Evolutionary conservation across 92 coral and sea anemone species (phyloP), one percentile per base, ranked within the genome.

Genomic region (Epizoanthus stellaris): DNA sequence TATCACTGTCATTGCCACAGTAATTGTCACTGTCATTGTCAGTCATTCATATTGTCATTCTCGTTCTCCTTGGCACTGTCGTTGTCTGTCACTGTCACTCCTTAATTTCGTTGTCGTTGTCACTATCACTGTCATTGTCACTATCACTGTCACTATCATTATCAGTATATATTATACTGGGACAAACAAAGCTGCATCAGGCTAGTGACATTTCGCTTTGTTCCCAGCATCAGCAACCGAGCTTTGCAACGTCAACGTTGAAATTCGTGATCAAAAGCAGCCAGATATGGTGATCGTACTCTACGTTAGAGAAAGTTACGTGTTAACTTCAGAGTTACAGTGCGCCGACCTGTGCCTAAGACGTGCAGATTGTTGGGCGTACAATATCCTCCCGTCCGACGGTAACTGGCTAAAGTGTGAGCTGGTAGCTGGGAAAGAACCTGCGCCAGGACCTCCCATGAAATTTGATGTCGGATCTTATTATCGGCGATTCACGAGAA

Each of bases 271-370:
- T 63, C 59, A 12, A 20, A 63, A 39, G 58, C 72, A 79, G 10
- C 64, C 14, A 6, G 83, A 45, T 2, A n/a, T 79, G 67, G 39
- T 42, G 23, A 57, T 79, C 15, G 83, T 40, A 5, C 83, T 12
- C 15, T 42, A 42, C 54, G 49, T 70, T 2, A 19, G 23, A 20
- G 83, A 79, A 63, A 42, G 7, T 42, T 70, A 79, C 45, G 38
- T 40, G 73, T 21, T 79, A 19, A 62, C 54, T n/a, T 79, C 83
- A 21, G 83, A 79, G 57, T 3, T 79, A 21, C 83, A 79, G 71
- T 79, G 83, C 58, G 83, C 62, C 13, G 83, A 79, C 71, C 1
- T 79, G 12, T 79, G 83, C 14, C 65, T 79, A 20, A 25, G 83
- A 19, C 57, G 42, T 7, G 14, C 8, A 9, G 83, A 79, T 56